Conservation (phyloP, 2,113 vertebrate species). For the Grammomys surdaster region DNA sequence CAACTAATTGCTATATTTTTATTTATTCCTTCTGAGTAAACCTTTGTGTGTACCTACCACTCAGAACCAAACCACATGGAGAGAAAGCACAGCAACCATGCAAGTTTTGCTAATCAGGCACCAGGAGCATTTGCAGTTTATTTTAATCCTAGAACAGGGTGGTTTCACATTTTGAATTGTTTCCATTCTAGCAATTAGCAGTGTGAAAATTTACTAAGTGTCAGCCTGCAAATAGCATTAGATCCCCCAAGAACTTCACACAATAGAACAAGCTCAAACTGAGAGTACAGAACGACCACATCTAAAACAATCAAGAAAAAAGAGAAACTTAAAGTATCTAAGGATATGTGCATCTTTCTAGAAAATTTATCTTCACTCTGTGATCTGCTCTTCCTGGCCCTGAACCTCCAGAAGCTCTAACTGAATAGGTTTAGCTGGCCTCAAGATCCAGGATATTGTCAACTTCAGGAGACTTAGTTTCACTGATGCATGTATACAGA, state of each 20-base stretch:
- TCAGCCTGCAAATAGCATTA: neutral
- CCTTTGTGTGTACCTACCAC: neutral
- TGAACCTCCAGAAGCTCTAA: slow-evolving; percentile 4
- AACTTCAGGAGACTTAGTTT: neutral
- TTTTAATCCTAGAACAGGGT: neutral
- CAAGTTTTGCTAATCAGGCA: neutral
- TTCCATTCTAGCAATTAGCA: slow-evolving; percentile 8
- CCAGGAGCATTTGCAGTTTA: neutral
- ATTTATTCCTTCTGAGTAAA: neutral
- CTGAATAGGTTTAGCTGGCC: neutral
- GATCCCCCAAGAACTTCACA: neutral
- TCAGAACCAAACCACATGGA: neutral
- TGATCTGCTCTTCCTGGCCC: neutral
- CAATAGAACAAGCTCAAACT: neutral
- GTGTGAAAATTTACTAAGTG: neutral
- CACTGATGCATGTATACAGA: neutral
- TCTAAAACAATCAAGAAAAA: slow-evolving; percentile 1
- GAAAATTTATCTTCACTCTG: neutral
- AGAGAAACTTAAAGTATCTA: slow-evolving; percentile 5
- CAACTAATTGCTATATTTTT: neutral
- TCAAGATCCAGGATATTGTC: neutral
- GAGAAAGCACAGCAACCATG: neutral
- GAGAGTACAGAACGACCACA: neutral
- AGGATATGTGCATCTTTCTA: neutral
- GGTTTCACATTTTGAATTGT: slow-evolving; percentile 25